These are phyloP conservation scores for Amblyjoppa proteus DNA, from an alignment of 2,888 invertebrate species.

Conservation along the genomic window DNA sequence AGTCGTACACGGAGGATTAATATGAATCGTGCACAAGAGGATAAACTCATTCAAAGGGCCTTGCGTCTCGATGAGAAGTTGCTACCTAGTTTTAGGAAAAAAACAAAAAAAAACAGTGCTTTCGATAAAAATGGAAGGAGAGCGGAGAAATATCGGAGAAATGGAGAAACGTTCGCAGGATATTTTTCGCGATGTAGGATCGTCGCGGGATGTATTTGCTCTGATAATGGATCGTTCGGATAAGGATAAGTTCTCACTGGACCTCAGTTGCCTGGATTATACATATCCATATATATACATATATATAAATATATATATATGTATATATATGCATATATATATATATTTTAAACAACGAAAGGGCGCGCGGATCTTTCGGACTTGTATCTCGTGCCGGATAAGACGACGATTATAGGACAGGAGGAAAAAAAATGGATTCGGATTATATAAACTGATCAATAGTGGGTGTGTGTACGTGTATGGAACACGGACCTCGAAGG, in stretches of 20 bases:
- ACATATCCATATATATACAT: neutral
- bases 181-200: slow-evolving; percentile 70
- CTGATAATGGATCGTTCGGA: slow-evolving; percentile 64
- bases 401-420: slow-evolving; percentile 42
- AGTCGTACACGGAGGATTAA: slow-evolving; percentile 64
- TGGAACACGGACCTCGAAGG: slow-evolving; percentile 18
- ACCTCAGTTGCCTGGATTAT: slow-evolving; percentile 63
- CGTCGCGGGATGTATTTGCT: slow-evolving; percentile 71
- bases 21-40: slow-evolving; percentile 68
- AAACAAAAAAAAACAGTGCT: slow-evolving; percentile 52
- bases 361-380: slow-evolving; percentile 58
- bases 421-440: slow-evolving; percentile 43
- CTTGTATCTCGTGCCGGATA: slow-evolving; percentile 39
- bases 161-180: slow-evolving; percentile 58
- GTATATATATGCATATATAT: slow-evolving; percentile 72
- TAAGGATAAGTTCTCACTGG: slow-evolving; percentile 65
- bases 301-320: slow-evolving; percentile 32
- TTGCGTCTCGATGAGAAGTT: slow-evolving; percentile 70
- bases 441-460: slow-evolving; percentile 54
- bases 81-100: slow-evolving; percentile 61
- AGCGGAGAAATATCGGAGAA: slow-evolving; percentile 51
- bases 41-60: slow-evolving; percentile 64
- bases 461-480: slow-evolving; percentile 51
- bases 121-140: slow-evolving; percentile 54
- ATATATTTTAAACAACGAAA: slow-evolving; percentile 68